Evolutionary conservation across 2,888 invertebrate genomes (phyloP), one percentile per base, ranked within the genome.

Genomic region (Cybosia mesomella): DNA sequence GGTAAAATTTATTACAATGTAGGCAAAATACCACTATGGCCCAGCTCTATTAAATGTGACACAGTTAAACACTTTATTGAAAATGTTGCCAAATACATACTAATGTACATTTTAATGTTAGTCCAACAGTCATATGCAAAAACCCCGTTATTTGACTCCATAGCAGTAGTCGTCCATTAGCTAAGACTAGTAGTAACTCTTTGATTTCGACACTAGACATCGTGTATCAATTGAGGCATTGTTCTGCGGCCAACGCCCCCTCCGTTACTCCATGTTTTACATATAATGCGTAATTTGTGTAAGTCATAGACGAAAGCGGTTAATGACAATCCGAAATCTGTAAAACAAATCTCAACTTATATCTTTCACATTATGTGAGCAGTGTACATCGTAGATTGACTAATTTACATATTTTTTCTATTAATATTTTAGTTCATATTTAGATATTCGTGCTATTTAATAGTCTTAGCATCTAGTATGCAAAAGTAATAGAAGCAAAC

Each of bases 171-270:
- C 73, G 75, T 73, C 86, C 87, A 89, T 89, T 87, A 89, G 85
- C 83, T 77, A 83, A 83, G 85, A 83, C 72, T 75, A 73, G 74
- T 76, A 75, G 81, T 77, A 70, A 83, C 88, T 86, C 88, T 89
- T 85, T 85, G 82, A 87, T 92, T 93, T 91, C 91, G 86, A 90
- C 90, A 92, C 83, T 88, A 88, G 86, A 85, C 88, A 85, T 82
- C 82, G 84, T 61, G 58, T 89, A 92, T 93, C 92, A 94, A 93
- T 92, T 87, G 91, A 85, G 85, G 85, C 94, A 92, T 94, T 94
- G 94, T 94, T 90, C 85, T 71, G 81, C 89, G 93, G 93, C 85
- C 93, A 91, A 90, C 91, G 93, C 90, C 89, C 92, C 87, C 86
- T 67, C 70, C 67, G 81, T 77, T 83, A 83, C 85, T 85, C 84